These are phyloP conservation scores for Sebastes steindachneri DNA, from an alignment of 2,797 vertebrate genomes.

Conservation along the genomic window DNA sequence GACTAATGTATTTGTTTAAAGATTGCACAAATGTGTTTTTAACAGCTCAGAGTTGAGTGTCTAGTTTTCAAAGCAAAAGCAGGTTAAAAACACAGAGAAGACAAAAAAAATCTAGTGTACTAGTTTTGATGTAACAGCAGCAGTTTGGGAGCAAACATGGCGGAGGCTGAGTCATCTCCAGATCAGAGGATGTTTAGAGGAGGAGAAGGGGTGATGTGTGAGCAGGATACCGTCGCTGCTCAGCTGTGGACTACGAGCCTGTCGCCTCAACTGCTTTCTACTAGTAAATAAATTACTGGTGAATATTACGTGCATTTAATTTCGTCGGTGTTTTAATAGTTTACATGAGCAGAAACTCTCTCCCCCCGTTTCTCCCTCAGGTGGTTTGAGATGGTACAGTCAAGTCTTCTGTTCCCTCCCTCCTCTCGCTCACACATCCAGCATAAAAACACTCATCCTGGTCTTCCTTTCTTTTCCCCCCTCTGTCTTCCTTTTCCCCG, in stretches of 20 bases:
- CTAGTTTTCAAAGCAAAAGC: not conserved
- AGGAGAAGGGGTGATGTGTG: slow-evolving; percentile 12
- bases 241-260: not conserved
- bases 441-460: slow-evolving; percentile 46
- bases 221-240: slow-evolving; percentile 10
- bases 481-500: slow-evolving; percentile 1
- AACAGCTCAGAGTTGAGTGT: not conserved
- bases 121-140: slow-evolving; percentile 44
- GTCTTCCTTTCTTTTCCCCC: slow-evolving; percentile 10
- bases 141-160: slow-evolving; percentile 72
- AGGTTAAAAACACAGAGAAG: not conserved
- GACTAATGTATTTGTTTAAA: not conserved
- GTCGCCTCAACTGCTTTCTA: not conserved
- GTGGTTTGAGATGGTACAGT: slow-evolving; percentile 45
- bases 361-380: not conserved
- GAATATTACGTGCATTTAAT: not conserved
- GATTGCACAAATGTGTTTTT: not conserved
- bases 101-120: not conserved
- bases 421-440: slow-evolving; percentile 38
- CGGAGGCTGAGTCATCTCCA: slow-evolving; percentile 74
- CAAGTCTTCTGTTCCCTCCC: slow-evolving; percentile 37
- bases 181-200: slow-evolving; percentile 57
- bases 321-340: not conserved
- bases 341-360: not conserved
- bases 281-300: not conserved